A percentile compares a stretch with the other conserved stretches of the same genome.
Conservation (phyloP, 2,888 invertebrate genomes). For the Idaea aversata region DNA sequence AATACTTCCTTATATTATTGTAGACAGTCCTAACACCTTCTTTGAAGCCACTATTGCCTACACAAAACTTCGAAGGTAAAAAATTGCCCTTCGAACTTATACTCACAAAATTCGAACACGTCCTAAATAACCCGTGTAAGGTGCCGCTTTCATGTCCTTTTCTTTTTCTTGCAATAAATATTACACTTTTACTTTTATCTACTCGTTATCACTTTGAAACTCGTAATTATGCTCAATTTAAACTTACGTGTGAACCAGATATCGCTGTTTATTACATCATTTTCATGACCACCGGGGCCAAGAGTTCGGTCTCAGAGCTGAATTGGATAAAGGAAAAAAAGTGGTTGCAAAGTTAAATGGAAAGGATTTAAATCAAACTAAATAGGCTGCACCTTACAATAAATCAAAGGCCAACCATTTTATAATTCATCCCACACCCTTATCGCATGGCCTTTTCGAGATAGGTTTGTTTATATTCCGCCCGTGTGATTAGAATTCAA, state of each 20-base stretch:
- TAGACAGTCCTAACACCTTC: too few relatives aligned
- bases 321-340: too few relatives aligned
- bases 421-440: constrained; percentile 2
- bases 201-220: neutral
- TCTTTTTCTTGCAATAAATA: neutral
- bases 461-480: constrained; percentile 2
- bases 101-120: neutral
- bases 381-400: neutral
- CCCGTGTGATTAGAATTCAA: neutral
- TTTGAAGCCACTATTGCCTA: too few relatives aligned
- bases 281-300: too few relatives aligned
- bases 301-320: too few relatives aligned
- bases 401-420: neutral
- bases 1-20: too few relatives aligned
- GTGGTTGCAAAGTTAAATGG: neutral
- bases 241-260: neutral
- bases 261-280: neutral
- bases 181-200: neutral
- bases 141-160: neutral
- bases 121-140: neutral
- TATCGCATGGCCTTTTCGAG: neutral
- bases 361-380: neutral
- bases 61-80: too few relatives aligned
- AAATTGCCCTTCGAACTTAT: too few relatives aligned
- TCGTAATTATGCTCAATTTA: neutral